Evolutionary conservation across 2,797 vertebrate species (phyloP).

Genomic region (Sphaeramia orbicularis): DNA sequence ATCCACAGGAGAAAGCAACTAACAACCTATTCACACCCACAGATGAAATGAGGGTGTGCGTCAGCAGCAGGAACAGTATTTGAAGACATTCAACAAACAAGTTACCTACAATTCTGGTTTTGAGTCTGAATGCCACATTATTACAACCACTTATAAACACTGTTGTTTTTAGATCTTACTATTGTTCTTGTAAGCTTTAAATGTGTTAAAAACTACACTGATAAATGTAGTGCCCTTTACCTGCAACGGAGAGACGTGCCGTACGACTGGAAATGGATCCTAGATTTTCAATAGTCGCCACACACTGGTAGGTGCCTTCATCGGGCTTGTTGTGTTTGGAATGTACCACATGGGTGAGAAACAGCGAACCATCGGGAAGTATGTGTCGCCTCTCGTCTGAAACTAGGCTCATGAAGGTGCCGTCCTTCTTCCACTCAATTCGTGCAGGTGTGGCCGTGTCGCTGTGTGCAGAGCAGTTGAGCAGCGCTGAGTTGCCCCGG

Average conservation of each 20-base stretch:
- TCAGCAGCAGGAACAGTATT: background rate
- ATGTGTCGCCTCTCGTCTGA: slow-evolving; percentile 93
- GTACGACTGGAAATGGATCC: slow-evolving; percentile 95
- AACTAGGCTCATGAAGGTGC: slow-evolving; percentile 92
- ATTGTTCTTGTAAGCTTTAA: background rate
- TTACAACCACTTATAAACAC: background rate
- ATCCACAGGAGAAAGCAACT: slow-evolving; percentile 2
- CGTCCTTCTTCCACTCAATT: slow-evolving; percentile 97
- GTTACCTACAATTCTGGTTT: no score
- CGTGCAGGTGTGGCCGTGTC: slow-evolving; percentile 71
- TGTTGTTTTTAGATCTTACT: background rate
- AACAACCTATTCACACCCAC: background rate
- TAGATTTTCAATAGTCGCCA: slow-evolving; percentile 93
- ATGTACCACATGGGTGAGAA: slow-evolving; percentile 92
- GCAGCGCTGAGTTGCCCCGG: slow-evolving; percentile 86
- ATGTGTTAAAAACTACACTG: no score
- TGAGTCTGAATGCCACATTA: background rate
- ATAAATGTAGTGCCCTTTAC: slow-evolving; percentile 70
- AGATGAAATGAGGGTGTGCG: slow-evolving; percentile 1
- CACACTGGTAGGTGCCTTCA: slow-evolving; percentile 97
- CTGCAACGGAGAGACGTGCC: slow-evolving; percentile 92
- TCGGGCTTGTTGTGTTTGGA: slow-evolving; percentile 98
- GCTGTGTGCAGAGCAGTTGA: slow-evolving; percentile 94
- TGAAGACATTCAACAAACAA: background rate
- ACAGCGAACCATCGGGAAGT: slow-evolving; percentile 91